Conservation (phyloP, 2,797 vertebrate species). For the Aselliscus stoliczkanus region DNA sequence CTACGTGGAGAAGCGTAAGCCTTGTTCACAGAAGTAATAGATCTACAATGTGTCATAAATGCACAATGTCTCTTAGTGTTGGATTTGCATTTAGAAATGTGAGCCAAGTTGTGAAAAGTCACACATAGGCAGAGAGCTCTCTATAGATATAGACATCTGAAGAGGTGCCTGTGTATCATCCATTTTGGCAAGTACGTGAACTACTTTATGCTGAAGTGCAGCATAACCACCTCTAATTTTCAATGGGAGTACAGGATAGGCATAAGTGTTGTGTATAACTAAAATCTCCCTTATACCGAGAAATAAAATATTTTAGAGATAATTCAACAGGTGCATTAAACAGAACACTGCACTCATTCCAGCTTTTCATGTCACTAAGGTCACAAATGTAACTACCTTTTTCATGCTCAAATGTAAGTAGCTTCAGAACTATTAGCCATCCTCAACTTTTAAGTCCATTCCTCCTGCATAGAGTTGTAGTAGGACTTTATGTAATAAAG, state of each 20-base stretch:
- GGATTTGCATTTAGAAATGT: conserved; percentile 41
- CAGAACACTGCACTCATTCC: not conserved
- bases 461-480: not conserved
- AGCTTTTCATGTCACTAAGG: not conserved
- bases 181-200: conserved; percentile 11
- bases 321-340: not conserved
- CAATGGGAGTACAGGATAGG: not conserved
- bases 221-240: conserved; percentile 24
- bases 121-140: not conserved
- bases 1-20: not conserved
- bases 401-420: not conserved
- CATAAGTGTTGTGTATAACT: not conserved
- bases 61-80: conserved; percentile 19
- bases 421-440: not conserved
- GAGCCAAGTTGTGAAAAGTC: conserved; percentile 51
- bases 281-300: not conserved
- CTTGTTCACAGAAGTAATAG: conserved; percentile 29
- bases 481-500: not conserved
- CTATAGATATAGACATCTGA: conserved; percentile 6
- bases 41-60: conserved; percentile 5
- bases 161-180: not conserved
- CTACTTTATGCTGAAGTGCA: not conserved
- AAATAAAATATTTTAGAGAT: conserved; percentile 2
- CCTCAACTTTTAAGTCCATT: not conserved
- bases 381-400: not conserved